These are phyloP conservation scores for Paelopatides confundens DNA, from an alignment of 53 echinoderm and acorn worm genomes.

Conservation along the genomic window DNA sequence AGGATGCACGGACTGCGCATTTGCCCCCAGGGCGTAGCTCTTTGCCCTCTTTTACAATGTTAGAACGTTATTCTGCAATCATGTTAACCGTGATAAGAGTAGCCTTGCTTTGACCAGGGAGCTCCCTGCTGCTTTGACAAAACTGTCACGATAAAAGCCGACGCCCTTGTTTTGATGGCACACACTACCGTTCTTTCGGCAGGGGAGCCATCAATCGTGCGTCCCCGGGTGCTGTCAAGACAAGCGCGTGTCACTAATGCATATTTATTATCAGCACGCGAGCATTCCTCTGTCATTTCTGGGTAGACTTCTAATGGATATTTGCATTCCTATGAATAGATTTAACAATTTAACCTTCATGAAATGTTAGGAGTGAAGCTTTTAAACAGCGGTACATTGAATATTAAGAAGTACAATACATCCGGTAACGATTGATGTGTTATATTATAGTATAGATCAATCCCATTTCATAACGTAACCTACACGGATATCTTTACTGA, in stretches of 20 bases:
- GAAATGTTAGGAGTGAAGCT: constrained; percentile 3
- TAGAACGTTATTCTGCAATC: no score
- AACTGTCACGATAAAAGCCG: constrained; percentile 20
- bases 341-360: constrained; percentile 4
- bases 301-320: constrained; percentile 6
- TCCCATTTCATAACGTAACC: no score
- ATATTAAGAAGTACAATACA: neutral
- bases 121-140: no score
- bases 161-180: constrained; percentile 30
- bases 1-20: neutral
- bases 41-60: no score
- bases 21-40: neutral
- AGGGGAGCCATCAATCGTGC: constrained; percentile 43
- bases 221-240: constrained; percentile 36
- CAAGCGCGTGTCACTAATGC: constrained; percentile 34
- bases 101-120: neutral
- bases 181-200: constrained; percentile 16
- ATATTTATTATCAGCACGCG: constrained; percentile 48
- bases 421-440: neutral
- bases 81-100: neutral
- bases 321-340: constrained; percentile 39
- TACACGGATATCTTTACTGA: no score
- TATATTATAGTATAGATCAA: neutral
- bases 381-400: neutral
- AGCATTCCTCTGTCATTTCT: constrained; percentile 43